Base-by-base conservation (phyloP, 2,797 vertebrate genomes). In the Tokudaia tokunoshimensis region DNA sequence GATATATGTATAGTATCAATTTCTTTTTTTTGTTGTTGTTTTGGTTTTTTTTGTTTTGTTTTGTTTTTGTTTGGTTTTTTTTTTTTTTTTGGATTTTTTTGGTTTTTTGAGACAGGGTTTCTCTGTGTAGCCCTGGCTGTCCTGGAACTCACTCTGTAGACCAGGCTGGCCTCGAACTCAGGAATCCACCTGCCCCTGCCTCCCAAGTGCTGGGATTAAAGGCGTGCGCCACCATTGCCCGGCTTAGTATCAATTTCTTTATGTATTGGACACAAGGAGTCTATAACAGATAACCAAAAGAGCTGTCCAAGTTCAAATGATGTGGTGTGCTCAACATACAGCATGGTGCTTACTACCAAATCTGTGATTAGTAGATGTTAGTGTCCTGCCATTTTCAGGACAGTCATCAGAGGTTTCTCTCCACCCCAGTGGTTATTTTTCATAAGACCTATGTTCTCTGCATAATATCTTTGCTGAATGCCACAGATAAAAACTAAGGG, bases 321-420 rank as follows among this genome's bases (percentile, higher is more conserved):
- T 44, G 78, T 81, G 52, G 17, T 79, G 74, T 24, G 9, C 31
- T 92, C 72, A 92, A 6, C 37, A 83, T 70, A 22, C 83, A 86
- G 1, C 19, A 82, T 13, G 11, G 4, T 37, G 14, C 26, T 93
- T 83, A 80, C 20, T 84, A 5, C 1, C 19, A 78, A 88, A 44
- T 3, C 55, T 50, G 17, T 70, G 11, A 19, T 80, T 19, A 75
- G 10, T 34, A 34, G 72, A 34, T 85, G 24, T 41, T 85, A 44
- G 19, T 67, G 87, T 76, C 31, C 59, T 83, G 4, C 2, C 24
- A 34, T 17, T 7, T 14, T 17, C 8, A 24, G 26, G 5, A 55
- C 14, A 2, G 4, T 10, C 6, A 26, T 24, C 3, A 19, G 4
- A 47, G 37, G n/a, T 4, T 57, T 4, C 11, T 14, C 13, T 59